Conservation (phyloP, 2,113 vertebrate genomes). For the Philantomba maxwellii region DNA sequence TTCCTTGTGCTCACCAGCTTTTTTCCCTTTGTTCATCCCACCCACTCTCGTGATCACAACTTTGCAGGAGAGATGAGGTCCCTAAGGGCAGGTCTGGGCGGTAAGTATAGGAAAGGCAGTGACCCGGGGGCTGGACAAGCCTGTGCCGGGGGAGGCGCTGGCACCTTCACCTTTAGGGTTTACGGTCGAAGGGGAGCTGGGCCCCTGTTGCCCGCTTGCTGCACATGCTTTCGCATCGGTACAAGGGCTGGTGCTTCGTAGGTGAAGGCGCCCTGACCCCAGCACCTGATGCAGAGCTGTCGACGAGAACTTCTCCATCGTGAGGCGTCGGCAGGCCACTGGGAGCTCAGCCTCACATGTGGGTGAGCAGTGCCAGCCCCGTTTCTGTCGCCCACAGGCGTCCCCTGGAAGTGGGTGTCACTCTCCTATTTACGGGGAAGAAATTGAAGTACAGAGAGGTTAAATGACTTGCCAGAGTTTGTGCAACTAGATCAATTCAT, state of each 20-base stretch:
- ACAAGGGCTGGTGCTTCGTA: not conserved
- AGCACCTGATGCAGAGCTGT: not conserved
- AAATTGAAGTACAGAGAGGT: not conserved
- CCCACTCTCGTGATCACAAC: no score
- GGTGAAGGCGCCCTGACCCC: not conserved
- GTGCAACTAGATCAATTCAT: not conserved
- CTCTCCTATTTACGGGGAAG: not conserved
- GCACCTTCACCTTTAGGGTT: not conserved
- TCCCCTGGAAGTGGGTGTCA: accelerated
- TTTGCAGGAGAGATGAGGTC: not conserved
- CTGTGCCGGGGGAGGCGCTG: accelerated
- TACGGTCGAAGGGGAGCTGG: accelerated
- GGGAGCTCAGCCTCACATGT: accelerated
- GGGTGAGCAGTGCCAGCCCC: accelerated
- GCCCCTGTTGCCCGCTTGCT: accelerated
- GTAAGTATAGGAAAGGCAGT: accelerated
- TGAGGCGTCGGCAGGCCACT: accelerated
- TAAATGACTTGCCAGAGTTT: not conserved
- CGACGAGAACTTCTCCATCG: no score
- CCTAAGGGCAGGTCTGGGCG: accelerated
- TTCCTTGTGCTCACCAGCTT: not conserved
- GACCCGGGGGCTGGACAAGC: not conserved
- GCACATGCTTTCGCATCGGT: accelerated
- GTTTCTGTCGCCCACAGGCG: accelerated
- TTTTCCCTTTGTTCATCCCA: not conserved